These are phyloP conservation scores for Drosophila tripunctata DNA, from an alignment of 2,888 invertebrate genomes.

Conservation along the genomic window DNA sequence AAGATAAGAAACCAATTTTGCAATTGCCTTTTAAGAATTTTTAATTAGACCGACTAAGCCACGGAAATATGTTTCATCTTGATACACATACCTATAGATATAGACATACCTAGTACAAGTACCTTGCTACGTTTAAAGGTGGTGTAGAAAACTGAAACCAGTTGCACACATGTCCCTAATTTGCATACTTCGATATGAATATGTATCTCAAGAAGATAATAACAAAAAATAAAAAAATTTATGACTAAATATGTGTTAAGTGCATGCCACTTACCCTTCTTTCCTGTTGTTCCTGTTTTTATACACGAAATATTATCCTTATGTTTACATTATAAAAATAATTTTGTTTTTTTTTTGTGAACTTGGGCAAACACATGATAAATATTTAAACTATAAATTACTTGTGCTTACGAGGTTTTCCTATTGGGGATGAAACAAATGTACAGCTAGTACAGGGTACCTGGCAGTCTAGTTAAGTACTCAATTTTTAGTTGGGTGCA, in stretches of 20 bases:
- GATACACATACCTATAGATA: conserved; percentile 27
- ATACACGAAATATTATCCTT: background rate
- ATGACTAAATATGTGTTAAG: conserved; percentile 76
- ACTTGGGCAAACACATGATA: background rate
- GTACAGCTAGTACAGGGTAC: too few relatives aligned
- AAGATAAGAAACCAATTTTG: conserved; percentile 82
- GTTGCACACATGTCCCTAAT: conserved; percentile 43
- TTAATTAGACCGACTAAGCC: conserved; percentile 74
- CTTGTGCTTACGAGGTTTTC: background rate
- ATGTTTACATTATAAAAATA: background rate
- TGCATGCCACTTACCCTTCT: conserved; percentile 53
- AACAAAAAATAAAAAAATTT: conserved; percentile 27
- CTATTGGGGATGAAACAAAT: background rate
- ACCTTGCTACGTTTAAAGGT: background rate
- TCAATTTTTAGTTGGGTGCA: too few relatives aligned
- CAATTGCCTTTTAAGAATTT: conserved; percentile 80
- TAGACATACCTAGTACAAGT: background rate
- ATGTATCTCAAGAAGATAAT: conserved; percentile 37
- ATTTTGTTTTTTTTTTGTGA: too few relatives aligned
- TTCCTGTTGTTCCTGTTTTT: background rate
- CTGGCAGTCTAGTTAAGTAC: too few relatives aligned
- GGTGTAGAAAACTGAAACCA: conserved; percentile 7
- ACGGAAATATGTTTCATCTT: conserved; percentile 49
- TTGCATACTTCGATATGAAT: conserved; percentile 36
- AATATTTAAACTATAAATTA: background rate